Evolutionary conservation across 2,888 invertebrate genomes (phyloP).

Genomic region (Crematogaster levior): DNA sequence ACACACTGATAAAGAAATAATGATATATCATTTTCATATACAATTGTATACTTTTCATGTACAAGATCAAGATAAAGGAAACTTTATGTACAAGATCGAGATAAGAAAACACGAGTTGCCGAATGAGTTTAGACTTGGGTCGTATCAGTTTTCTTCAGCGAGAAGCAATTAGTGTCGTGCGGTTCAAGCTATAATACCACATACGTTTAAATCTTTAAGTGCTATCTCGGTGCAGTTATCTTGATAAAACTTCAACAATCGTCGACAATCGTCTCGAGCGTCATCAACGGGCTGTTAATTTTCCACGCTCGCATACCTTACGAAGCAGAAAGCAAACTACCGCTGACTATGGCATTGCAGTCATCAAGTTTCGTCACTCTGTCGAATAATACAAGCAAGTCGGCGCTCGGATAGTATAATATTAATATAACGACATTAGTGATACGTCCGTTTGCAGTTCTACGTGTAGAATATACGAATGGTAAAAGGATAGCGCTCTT

Average conservation of each 20-base stretch:
- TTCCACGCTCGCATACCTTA: neutral
- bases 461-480: conserved; percentile 17
- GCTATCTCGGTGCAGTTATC: conserved; percentile 31
- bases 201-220: neutral
- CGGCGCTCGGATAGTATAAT: conserved; percentile 9
- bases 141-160: neutral
- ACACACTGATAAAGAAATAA: neutral
- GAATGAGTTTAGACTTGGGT: neutral
- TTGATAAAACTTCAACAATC: conserved; percentile 20
- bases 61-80: conserved; percentile 37
- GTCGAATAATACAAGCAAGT: conserved; percentile 1
- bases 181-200: neutral
- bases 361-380: neutral
- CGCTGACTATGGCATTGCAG: neutral
- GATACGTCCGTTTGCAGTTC: too few species aligned
- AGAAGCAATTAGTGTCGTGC: neutral
- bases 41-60: neutral
- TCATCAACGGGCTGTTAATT: neutral
- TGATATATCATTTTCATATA: conserved; percentile 12
- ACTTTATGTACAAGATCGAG: too few species aligned
- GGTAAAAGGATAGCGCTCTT: neutral
- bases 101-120: neutral
- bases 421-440: too few species aligned
- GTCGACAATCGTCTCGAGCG: neutral
- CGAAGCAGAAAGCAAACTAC: neutral